Evolutionary conservation across 1,140 invertebrate species (phyloP), one percentile per base, ranked within the genome.

Genomic region (Heterodera schachtii): DNA sequence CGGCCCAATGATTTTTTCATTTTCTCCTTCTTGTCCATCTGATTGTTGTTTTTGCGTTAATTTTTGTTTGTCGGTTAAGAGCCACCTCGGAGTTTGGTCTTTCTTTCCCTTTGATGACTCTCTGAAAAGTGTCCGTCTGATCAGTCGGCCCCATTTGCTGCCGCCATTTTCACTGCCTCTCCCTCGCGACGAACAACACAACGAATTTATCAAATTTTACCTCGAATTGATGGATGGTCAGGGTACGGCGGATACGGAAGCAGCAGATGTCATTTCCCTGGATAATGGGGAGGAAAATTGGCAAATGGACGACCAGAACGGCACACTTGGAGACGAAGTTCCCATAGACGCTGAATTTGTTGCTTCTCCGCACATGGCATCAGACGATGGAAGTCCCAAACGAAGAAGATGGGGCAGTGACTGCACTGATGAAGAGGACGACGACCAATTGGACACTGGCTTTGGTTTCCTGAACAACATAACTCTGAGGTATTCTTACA

Each of bases 391-490:
- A 19, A 64, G 16, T 13, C 57, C 5, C 9, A 41, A 11, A 71
- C 69, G 31, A 71, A 46, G 31, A 31, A 31, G 31, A 31, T 31
- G 31, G 31, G 31, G 31, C 31, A 31, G 31, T 13, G 69, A 71
- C 31, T 41, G 69, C 2, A 8, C 19, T 71, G 69, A n/a, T 16
- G 43, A 11, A 19, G 69, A 46, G n/a, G 69, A 71, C 8, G 69
- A 71, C 1, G 69, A 43, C 41, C 31, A 71, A 11, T 71, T 43
- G 69, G 69, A 71, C 5, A 43, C 9, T 41, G 69, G 69, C 8
- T 71, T 71, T 6, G 69, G 69, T 4, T 71, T 71, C 19, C 69
- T 71, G 41, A 71, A 71, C 69, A 71, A 71, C 19, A 46, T 71
- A n/a, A 71, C 69, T 41, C 69, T 71, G 16, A 64, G 57, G 57